Evolutionary conservation across 1,140 invertebrate species (phyloP), one percentile per base, ranked within the genome.

Genomic region (Drosophila watanabei): DNA sequence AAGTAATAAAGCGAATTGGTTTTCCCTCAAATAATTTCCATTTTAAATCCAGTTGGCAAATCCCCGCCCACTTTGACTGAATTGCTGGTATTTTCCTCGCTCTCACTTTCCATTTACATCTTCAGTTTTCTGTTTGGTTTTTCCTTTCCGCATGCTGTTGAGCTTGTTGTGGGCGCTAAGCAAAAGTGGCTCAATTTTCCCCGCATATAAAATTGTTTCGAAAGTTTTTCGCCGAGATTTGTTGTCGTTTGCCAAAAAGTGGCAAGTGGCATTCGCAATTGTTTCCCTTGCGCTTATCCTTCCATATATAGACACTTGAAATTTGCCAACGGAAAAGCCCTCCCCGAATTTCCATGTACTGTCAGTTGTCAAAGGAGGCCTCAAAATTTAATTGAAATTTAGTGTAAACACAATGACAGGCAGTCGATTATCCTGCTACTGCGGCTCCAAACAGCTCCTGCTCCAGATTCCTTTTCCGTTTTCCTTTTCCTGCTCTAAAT

Each of bases 1-100:
- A 89, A 89, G 85, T 89, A 90, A 89, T 89, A 89, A 89, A 89
- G 81, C 88, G 85, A 89, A 89, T 89, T 89, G 86, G 85, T 89
- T 90, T 56, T 89, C 66, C 85, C 59, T 81, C 86, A 81, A 89
- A 89, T 89, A 90, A 89, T 89, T 90, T 89, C 85, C 85, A 89
- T 89, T 89, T 89, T 89, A 89, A 89, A 89, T 89, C 85, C 85
- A 90, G 85, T 90, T 80, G 64, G 86, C 86, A 89, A 89, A 90
- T 89, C 85, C 49, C 51, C 61, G 58, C 64, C 80, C 80, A 64
- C 59, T 70, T 68, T 64, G 58, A 32, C 20, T 20, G 71, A 33
- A 77, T 68, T 80, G 77, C 68, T 61, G 60, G 37, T 59, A 28
- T 65, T 68, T 61, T 63, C 18, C 33, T 35, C 14, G 28, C 35